These are phyloP conservation scores for Erethizon dorsatum DNA, from an alignment of 2,797 vertebrate species.

Conservation along the genomic window DNA sequence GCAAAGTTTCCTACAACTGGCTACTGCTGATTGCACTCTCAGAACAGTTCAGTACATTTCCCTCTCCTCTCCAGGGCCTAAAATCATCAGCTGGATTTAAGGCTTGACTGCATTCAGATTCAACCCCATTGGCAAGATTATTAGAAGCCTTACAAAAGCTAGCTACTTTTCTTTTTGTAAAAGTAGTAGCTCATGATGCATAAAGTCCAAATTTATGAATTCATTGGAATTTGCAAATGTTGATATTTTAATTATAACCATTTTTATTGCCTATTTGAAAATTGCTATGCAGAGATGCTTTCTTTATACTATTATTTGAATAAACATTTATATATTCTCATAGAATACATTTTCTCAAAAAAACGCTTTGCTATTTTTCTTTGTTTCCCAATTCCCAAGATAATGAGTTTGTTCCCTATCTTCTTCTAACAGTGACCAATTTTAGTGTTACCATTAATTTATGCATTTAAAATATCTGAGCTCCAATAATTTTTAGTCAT, in stretches of 20 bases:
- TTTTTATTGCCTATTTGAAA: neutral
- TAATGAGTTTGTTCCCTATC: neutral
- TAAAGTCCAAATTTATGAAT: neutral
- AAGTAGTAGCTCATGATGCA: neutral
- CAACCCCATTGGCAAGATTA: neutral
- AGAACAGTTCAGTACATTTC: neutral
- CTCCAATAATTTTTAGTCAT: neutral
- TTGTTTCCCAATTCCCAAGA: neutral
- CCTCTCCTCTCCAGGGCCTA: neutral
- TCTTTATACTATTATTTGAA: neutral
- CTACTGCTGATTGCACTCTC: neutral
- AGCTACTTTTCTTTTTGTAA: neutral
- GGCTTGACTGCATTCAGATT: neutral
- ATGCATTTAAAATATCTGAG: neutral
- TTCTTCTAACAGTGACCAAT: neutral
- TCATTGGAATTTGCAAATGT: neutral
- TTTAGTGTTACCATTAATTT: neutral
- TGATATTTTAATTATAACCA: conserved; percentile 23
- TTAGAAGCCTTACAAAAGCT: neutral
- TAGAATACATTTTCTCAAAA: neutral
- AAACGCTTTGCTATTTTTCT: neutral
- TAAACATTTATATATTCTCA: neutral
- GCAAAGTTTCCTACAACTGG: neutral
- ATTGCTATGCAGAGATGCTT: neutral
- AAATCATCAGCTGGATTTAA: neutral